Evolutionary conservation across 2,888 invertebrate species (phyloP).

Genomic region (Patella ulyssiponensis): DNA sequence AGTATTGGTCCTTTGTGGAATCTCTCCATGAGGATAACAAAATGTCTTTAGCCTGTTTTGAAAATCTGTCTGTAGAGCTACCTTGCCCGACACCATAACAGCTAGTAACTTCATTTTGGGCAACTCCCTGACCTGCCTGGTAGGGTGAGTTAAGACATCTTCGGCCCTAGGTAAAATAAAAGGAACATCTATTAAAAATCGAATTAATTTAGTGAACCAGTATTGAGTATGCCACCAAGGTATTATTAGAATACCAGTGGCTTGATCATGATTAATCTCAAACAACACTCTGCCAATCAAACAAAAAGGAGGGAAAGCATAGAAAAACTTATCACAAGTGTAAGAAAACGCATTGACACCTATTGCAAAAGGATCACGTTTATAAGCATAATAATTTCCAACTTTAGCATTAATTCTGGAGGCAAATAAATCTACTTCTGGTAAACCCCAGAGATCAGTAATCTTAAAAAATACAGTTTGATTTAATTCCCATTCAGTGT

Average conservation of each 20-base stretch:
- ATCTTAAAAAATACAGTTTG: conserved; percentile 1
- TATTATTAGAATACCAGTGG: conserved; percentile 21
- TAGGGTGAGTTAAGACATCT: background rate
- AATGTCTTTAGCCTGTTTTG: conserved; percentile 21
- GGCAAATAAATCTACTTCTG: conserved; percentile 27
- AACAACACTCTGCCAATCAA: conserved; percentile 21
- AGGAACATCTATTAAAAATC: conserved; percentile 22
- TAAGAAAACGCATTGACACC: conserved; percentile 27
- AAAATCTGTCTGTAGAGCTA: conserved; percentile 20
- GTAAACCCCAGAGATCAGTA: background rate
- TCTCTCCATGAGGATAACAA: conserved; percentile 23
- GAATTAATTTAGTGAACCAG: conserved; percentile 26
- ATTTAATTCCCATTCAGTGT: conserved; percentile 22
- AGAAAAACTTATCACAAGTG: conserved; percentile 20
- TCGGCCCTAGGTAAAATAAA: conserved; percentile 3
- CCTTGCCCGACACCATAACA: conserved; percentile 9
- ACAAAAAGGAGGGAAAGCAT: conserved; percentile 33
- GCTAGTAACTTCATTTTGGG: conserved; percentile 15
- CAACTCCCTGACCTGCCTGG: background rate
- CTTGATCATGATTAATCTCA: conserved; percentile 24
- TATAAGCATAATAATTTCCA: conserved; percentile 10
- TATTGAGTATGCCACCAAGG: conserved; percentile 31
- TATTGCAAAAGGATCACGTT: conserved; percentile 24
- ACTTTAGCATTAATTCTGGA: conserved; percentile 19
- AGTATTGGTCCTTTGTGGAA: conserved; percentile 28